phyloP scores from a whole-genome alignment of 2,113 vertebrate species.

The Dromas ardeola region DNA sequence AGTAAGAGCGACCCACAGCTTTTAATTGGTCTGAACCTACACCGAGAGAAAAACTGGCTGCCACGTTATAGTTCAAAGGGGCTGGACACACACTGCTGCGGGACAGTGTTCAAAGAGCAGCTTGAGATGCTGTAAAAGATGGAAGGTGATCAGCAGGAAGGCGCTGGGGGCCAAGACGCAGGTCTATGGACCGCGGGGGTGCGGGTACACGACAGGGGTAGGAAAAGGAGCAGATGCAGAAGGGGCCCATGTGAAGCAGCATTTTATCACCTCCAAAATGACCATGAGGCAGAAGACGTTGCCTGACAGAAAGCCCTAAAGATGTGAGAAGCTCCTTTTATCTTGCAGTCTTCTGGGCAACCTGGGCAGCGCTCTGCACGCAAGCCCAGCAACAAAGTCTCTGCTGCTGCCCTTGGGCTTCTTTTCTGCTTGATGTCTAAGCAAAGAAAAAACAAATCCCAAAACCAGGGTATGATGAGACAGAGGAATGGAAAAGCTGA shows the following conservation, averaged over 20 bases:
- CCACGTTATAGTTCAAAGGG: neutral
- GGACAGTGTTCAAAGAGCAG: neutral
- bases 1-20: neutral
- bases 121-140: neutral
- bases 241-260: neutral
- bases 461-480: neutral
- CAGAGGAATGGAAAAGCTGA: neutral
- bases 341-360: neutral
- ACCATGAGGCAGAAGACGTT: neutral
- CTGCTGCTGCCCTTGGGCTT: neutral
- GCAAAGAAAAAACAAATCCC: neutral
- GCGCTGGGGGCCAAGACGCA: neutral
- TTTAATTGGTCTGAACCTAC: neutral
- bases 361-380: neutral
- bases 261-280: neutral
- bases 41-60: rapidly evolving
- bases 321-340: neutral
- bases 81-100: neutral
- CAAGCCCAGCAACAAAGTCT: neutral
- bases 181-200: rapidly evolving
- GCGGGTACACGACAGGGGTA: rapidly evolving
- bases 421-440: neutral
- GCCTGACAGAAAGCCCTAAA: neutral
- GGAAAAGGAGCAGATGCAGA: neutral
- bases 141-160: neutral